Conservation (phyloP, 1,140 invertebrate genomes). For the Aphaenogaster floridana region DNA sequence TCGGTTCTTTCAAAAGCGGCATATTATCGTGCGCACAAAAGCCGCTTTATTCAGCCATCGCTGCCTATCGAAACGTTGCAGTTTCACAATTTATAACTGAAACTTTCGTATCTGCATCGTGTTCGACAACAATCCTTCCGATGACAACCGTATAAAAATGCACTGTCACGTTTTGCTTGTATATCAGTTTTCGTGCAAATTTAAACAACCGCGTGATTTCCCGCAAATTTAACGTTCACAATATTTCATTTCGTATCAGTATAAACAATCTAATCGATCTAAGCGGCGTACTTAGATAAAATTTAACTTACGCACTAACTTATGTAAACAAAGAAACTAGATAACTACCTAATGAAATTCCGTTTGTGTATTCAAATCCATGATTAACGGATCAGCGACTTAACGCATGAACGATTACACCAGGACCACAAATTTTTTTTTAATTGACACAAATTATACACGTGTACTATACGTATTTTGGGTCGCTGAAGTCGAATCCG, state of each 20-base stretch:
- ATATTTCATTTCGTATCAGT: not conserved
- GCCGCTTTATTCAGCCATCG: slow-evolving; percentile 61
- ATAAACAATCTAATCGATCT: not conserved
- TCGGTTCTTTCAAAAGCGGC: slow-evolving; percentile 63
- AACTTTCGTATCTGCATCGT: slow-evolving; percentile 39
- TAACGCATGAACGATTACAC: not conserved
- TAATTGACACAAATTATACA: too few species aligned
- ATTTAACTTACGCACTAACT: not conserved
- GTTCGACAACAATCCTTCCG: slow-evolving; percentile 33
- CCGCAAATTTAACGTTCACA: not conserved
- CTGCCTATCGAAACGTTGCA: slow-evolving; percentile 59
- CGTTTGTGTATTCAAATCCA: not conserved
- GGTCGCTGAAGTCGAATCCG: too few species aligned
- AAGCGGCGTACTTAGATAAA: not conserved
- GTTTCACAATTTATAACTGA: slow-evolving; percentile 61
- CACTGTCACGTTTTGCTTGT: not conserved
- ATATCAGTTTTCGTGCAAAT: not conserved
- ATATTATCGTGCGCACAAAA: slow-evolving; percentile 64
- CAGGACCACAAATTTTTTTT: too few species aligned
- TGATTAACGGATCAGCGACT: not conserved
- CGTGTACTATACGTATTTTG: too few species aligned
- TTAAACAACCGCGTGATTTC: slow-evolving; percentile 2
- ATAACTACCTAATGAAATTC: not conserved
- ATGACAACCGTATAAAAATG: slow-evolving; percentile 38
- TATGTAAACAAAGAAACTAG: too few species aligned